These are phyloP conservation scores for Adelphocoris suturalis DNA, from an alignment of 2,888 invertebrate genomes.

Conservation along the genomic window DNA sequence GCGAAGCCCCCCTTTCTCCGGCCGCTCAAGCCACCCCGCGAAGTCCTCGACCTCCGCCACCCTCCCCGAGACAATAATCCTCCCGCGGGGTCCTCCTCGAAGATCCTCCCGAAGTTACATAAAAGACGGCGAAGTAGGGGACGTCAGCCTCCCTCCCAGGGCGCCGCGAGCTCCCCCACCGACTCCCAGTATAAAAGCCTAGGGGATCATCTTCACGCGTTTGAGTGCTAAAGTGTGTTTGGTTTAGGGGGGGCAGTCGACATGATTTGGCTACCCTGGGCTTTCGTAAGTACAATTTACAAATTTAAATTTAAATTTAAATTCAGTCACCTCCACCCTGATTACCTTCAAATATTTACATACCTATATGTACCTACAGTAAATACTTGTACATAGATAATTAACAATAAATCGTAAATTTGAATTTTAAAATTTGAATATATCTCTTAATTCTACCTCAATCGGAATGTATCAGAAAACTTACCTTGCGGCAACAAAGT, in stretches of 20 bases:
- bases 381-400: too few species aligned
- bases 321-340: neutral
- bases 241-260: conserved; percentile 66
- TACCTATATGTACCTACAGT: too few species aligned
- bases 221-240: conserved; percentile 67
- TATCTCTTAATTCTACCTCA: too few species aligned
- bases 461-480: too few species aligned
- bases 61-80: neutral
- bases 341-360: too few species aligned
- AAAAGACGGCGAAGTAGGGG: conserved; percentile 19
- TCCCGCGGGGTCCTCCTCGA: neutral
- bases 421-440: too few species aligned
- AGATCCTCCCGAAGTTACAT: conserved; percentile 17
- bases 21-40: too few species aligned
- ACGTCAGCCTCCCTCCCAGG: conserved; percentile 17
- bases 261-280: conserved; percentile 70
- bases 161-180: conserved; percentile 30
- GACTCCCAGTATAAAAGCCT: conserved; percentile 63
- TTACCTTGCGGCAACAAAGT: too few species aligned
- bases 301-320: conserved; percentile 19
- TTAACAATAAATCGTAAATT: too few species aligned
- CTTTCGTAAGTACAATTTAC: conserved; percentile 61
- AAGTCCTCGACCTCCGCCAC: neutral
- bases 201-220: conserved; percentile 68
- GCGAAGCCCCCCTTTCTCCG: neutral